Percentiles rank a stretch among this genome's conserved stretches.
phyloP scores from a whole-genome alignment of 2,888 invertebrate genomes.

The Rhagonycha lutea region DNA sequence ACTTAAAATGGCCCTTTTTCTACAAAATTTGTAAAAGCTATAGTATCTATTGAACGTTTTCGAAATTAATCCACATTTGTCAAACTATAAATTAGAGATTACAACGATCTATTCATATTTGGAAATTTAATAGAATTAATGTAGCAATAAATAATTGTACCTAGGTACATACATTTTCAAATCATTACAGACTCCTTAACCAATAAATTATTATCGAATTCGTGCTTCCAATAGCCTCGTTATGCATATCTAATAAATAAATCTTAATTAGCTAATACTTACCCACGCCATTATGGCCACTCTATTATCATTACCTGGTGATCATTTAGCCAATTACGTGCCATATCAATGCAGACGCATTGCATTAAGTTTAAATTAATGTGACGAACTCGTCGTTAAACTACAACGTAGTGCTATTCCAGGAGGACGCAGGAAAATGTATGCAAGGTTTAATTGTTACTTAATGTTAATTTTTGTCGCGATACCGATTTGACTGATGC shows the following conservation, averaged over 20 bases:
- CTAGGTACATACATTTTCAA: constrained; percentile 2
- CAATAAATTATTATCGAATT: constrained; percentile 32
- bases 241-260: constrained; percentile 48
- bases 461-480: constrained; percentile 18
- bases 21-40: neutral
- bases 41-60: neutral
- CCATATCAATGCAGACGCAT: constrained; percentile 44
- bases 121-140: neutral
- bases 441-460: constrained; percentile 10
- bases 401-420: constrained; percentile 5
- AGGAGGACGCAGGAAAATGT: constrained; percentile 3
- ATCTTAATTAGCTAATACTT: constrained; percentile 52
- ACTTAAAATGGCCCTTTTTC: neutral
- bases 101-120: neutral
- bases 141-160: neutral
- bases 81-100: neutral
- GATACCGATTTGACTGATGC: neutral
- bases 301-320: constrained; percentile 49
- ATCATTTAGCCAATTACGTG: constrained; percentile 46
- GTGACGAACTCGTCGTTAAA: constrained; percentile 25
- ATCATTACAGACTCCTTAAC: constrained; percentile 16
- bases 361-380: constrained; percentile 35
- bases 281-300: constrained; percentile 46
- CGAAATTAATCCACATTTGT: neutral
- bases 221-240: constrained; percentile 33